Evolutionary conservation across 2,888 invertebrate genomes (phyloP).

Genomic region (Clepsis dumicolana): DNA sequence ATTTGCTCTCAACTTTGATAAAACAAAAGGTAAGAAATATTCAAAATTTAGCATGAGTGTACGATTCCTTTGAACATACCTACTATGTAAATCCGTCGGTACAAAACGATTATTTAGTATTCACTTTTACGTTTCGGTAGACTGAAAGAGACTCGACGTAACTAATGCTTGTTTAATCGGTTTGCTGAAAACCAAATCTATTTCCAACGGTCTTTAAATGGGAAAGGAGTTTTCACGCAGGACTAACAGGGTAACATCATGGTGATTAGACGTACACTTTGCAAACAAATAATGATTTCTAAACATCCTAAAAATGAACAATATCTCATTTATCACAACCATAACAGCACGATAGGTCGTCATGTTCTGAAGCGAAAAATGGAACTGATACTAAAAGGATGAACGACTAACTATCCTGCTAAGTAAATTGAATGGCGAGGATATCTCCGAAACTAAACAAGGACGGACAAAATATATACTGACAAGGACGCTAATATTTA

Average conservation of each 20-base stretch:
- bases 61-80: not conserved
- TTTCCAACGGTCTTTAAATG: not conserved
- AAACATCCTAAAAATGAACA: not conserved
- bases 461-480: conserved; percentile 57
- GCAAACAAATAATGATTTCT: not conserved
- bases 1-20: not conserved
- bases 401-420: not conserved
- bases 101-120: conserved; percentile 10
- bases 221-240: not conserved
- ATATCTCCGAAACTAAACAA: conserved; percentile 42
- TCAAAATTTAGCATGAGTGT: not conserved
- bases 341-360: not conserved
- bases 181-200: conserved; percentile 10
- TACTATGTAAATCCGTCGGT: not conserved
- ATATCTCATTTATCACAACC: not conserved
- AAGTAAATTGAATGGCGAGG: not conserved
- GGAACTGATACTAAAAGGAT: conserved; percentile 12
- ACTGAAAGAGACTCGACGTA: conserved; percentile 19
- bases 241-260: not conserved
- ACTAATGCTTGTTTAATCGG: conserved; percentile 31
- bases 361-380: conserved; percentile 1
- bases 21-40: not conserved
- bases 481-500: conserved; percentile 61
- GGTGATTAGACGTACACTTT: conserved; percentile 17
- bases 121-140: conserved; percentile 12